Conservation (phyloP, 2,888 invertebrate species). For the Ametastegia equiseti region DNA sequence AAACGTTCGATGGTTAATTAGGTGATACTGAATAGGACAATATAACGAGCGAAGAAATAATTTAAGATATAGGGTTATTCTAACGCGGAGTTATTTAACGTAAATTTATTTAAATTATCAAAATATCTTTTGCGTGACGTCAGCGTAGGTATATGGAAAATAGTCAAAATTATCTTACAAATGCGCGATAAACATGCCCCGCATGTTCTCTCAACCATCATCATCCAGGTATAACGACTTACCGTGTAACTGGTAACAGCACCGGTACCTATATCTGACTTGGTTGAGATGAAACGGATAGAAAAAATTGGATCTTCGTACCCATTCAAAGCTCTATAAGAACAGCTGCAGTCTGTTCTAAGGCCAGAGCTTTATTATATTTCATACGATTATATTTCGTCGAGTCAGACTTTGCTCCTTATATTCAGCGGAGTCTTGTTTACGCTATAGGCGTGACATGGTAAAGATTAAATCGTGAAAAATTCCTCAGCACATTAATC, state of each 20-base stretch:
- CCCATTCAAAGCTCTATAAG: neutral
- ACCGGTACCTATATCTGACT: neutral
- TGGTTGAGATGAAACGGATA: neutral
- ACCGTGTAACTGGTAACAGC: neutral
- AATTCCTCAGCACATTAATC: conserved; percentile 64
- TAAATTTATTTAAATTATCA: conserved; percentile 38
- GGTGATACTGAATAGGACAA: conserved; percentile 37
- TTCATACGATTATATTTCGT: conserved; percentile 5
- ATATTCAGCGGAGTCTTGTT: conserved; percentile 26
- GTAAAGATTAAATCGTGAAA: conserved; percentile 29
- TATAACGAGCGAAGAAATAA: neutral
- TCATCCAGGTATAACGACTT: neutral
- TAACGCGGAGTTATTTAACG: conserved; percentile 38
- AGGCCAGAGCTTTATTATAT: neutral
- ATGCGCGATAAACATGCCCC: conserved; percentile 31
- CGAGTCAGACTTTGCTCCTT: neutral
- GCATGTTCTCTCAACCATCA: neutral
- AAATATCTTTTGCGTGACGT: neutral
- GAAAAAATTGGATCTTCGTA: neutral
- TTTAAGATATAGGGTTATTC: neutral
- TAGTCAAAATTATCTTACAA: conserved; percentile 35
- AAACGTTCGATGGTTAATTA: conserved; percentile 22
- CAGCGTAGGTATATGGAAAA: neutral
- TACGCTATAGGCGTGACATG: conserved; percentile 33
- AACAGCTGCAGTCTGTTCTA: neutral